Conservation (phyloP, 2,888 invertebrate genomes). For the Nymphalis c-album region DNA sequence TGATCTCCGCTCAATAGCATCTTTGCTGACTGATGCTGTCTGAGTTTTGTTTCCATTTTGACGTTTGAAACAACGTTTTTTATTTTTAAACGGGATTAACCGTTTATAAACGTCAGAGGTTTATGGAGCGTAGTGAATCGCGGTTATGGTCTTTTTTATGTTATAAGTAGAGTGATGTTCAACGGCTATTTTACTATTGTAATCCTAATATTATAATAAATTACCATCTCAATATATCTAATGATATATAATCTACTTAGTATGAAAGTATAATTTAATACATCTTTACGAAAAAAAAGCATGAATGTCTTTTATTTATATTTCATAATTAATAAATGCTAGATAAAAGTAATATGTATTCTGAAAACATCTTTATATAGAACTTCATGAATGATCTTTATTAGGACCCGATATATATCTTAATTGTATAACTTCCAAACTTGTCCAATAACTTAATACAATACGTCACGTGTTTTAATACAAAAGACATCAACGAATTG, state of each 20-base stretch:
- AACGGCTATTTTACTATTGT: slow-evolving; percentile 20
- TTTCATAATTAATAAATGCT: too few relatives aligned
- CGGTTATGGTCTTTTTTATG: slow-evolving; percentile 56
- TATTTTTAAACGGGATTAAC: slow-evolving; percentile 68
- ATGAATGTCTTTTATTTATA: too few relatives aligned
- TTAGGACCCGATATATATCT: too few relatives aligned
- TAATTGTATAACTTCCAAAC: too few relatives aligned
- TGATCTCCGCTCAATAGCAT: slow-evolving; percentile 46
- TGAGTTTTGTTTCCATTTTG: slow-evolving; percentile 60
- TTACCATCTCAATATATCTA: slow-evolving; percentile 2
- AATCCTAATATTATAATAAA: slow-evolving; percentile 21
- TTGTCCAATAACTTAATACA: background rate
- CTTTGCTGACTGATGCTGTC: slow-evolving; percentile 66
- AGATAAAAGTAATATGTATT: too few relatives aligned
- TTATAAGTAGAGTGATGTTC: slow-evolving; percentile 35
- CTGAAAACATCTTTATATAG: too few relatives aligned
- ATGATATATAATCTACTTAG: too few relatives aligned
- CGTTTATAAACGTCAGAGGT: slow-evolving; percentile 63
- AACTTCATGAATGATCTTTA: too few relatives aligned
- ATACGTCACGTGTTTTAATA: slow-evolving; percentile 15
- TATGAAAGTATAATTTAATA: too few relatives aligned
- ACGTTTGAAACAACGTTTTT: slow-evolving; percentile 51
- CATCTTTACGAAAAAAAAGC: too few relatives aligned
- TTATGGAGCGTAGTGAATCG: slow-evolving; percentile 67
- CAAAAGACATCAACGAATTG: slow-evolving; percentile 48